A percentile compares a stretch with the other conserved stretches of the same genome.
phyloP scores from a whole-genome alignment of 2,888 invertebrate genomes.

The Zhengitettix transpicula region DNA sequence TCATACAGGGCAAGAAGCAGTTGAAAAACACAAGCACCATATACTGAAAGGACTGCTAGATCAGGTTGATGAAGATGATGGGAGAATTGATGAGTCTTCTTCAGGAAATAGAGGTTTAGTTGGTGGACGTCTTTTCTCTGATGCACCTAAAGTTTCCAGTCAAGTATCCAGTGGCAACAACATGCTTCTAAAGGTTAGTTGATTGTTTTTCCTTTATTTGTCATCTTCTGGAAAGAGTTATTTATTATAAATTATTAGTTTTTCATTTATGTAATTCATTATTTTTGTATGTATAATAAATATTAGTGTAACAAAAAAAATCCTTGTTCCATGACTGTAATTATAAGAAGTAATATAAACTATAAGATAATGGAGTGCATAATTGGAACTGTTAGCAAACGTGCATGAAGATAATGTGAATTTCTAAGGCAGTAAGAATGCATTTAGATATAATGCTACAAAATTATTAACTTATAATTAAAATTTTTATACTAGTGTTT shows the following conservation, averaged over 20 bases:
- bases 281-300: not conserved
- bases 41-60: constrained; percentile 46
- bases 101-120: not conserved
- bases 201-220: not conserved
- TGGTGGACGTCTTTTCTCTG: not conserved
- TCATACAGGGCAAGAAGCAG: constrained; percentile 10
- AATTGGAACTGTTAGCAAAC: too few species aligned
- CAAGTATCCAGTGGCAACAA: constrained; percentile 27
- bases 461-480: too few species aligned
- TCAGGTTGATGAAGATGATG: constrained; percentile 45
- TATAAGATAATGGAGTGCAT: too few species aligned
- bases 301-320: not conserved
- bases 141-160: constrained; percentile 15
- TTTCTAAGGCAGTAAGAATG: too few species aligned
- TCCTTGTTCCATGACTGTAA: too few species aligned
- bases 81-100: constrained; percentile 13
- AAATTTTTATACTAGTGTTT: too few species aligned
- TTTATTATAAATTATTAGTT: not conserved
- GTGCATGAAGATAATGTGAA: too few species aligned
- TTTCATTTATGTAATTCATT: not conserved
- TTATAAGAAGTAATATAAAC: too few species aligned
- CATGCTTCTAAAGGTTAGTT: constrained; percentile 46
- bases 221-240: too few species aligned
- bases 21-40: constrained; percentile 28
- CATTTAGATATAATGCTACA: too few species aligned